phyloP scores from a whole-genome alignment of 2,113 vertebrate genomes.

The Anguilla japonica region DNA sequence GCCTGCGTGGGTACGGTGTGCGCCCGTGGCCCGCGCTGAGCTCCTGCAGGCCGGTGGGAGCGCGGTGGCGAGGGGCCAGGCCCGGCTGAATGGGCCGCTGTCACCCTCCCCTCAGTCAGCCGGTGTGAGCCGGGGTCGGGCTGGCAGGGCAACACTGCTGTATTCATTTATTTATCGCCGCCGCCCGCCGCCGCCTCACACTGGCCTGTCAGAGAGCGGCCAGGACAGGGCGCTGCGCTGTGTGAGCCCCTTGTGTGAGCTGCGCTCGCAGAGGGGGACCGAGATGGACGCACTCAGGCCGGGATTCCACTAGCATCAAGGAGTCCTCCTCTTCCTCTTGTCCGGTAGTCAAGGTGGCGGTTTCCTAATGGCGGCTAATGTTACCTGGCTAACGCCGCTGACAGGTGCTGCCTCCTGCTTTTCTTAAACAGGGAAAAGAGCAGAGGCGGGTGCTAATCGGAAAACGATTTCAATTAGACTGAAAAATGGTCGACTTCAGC shows the following conservation, averaged over 20 bases:
- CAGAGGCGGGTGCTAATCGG: background rate
- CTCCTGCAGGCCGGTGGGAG: background rate
- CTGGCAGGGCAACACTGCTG: background rate
- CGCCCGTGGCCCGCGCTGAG: background rate
- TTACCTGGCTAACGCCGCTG: background rate
- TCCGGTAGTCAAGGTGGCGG: background rate
- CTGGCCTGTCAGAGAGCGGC: background rate
- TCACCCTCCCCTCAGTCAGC: background rate
- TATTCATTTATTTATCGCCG: background rate
- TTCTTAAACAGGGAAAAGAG: too few species aligned
- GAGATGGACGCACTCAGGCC: background rate
- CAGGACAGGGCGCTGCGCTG: background rate
- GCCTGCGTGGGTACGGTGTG: background rate
- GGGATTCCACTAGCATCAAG: background rate
- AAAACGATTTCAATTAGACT: background rate
- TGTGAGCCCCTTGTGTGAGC: background rate
- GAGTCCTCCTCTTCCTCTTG: background rate
- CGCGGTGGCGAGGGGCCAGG: background rate
- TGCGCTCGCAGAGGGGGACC: background rate
- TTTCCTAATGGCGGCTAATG: background rate
- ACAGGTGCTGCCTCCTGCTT: background rate
- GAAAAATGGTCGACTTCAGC: background rate
- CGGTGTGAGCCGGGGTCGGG: background rate
- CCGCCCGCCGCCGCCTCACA: background rate
- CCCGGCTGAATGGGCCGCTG: background rate